Conservation (phyloP, 2,113 vertebrate species). For the Rhinichthys klamathensis region DNA sequence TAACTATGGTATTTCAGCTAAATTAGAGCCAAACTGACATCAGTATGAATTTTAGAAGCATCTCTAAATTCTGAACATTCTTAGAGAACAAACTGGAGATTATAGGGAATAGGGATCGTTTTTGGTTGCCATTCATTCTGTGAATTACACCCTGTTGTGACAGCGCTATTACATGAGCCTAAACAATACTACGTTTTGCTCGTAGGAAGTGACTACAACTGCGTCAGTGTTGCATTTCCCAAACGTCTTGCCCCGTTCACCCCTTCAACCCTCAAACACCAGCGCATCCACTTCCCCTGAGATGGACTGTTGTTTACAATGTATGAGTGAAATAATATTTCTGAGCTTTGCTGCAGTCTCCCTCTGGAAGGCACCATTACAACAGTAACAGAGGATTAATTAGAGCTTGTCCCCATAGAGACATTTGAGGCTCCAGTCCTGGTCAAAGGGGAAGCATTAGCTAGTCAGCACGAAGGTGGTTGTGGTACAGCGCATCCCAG, state of each 20-base stretch:
- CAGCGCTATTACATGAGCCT: slow-evolving; percentile 8
- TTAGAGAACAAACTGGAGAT: neutral
- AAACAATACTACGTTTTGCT: slow-evolving; percentile 19
- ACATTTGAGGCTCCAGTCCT: slow-evolving; percentile 74
- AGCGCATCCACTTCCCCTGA: slow-evolving; percentile 63
- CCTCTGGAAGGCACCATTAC: slow-evolving; percentile 87
- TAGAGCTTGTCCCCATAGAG: slow-evolving; percentile 86
- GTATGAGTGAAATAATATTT: slow-evolving; percentile 91
- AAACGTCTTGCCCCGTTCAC: slow-evolving; percentile 16
- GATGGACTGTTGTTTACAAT: slow-evolving; percentile 91
- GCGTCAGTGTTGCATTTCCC: slow-evolving; percentile 25
- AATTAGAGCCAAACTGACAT: neutral
- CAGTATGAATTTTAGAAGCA: neutral
- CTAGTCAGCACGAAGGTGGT: slow-evolving; percentile 75
- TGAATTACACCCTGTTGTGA: slow-evolving; percentile 7
- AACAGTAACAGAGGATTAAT: slow-evolving; percentile 97
- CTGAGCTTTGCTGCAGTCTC: slow-evolving; percentile 76
- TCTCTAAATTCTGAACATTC: neutral
- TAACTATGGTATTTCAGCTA: neutral
- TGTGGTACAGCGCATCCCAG: slow-evolving; percentile 62
- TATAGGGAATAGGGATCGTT: neutral
- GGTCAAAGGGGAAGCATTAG: slow-evolving; percentile 81
- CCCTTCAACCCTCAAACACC: slow-evolving; percentile 32
- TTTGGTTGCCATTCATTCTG: neutral
- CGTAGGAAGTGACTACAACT: neutral